Conservation (phyloP, 2,113 vertebrate species). For the Euleptes europaea region DNA sequence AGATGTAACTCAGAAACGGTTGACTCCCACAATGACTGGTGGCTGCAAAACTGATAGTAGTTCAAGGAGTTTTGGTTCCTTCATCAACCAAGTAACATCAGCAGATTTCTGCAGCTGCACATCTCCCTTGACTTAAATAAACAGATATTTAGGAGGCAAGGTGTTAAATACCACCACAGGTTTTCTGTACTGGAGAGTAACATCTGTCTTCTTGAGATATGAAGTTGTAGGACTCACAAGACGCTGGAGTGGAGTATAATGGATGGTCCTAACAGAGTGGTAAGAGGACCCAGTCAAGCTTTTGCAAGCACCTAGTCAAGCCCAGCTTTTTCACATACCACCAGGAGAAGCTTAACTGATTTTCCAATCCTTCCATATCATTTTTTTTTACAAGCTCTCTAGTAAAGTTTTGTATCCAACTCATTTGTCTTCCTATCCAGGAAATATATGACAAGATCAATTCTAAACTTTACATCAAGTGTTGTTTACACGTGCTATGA, state of each 20-base stretch:
- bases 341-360: background rate
- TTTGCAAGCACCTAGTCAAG: background rate
- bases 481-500: background rate
- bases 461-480: background rate
- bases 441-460: background rate
- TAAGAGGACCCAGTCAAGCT: background rate
- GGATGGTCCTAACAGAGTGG: background rate
- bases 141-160: background rate
- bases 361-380: background rate
- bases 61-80: too few species aligned
- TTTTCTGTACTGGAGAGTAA: background rate
- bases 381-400: too few species aligned
- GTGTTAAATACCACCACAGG: background rate
- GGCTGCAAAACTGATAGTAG: too few species aligned
- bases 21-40: too few species aligned
- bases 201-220: too few species aligned
- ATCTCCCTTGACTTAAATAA: background rate
- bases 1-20: too few species aligned
- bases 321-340: background rate
- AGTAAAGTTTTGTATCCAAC: background rate
- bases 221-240: too few species aligned
- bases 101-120: background rate
- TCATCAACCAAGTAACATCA: background rate
- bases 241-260: background rate
- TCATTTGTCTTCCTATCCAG: background rate